These are phyloP conservation scores for Drosophila nannoptera DNA, from an alignment of 1,140 invertebrate genomes.

Conservation along the genomic window DNA sequence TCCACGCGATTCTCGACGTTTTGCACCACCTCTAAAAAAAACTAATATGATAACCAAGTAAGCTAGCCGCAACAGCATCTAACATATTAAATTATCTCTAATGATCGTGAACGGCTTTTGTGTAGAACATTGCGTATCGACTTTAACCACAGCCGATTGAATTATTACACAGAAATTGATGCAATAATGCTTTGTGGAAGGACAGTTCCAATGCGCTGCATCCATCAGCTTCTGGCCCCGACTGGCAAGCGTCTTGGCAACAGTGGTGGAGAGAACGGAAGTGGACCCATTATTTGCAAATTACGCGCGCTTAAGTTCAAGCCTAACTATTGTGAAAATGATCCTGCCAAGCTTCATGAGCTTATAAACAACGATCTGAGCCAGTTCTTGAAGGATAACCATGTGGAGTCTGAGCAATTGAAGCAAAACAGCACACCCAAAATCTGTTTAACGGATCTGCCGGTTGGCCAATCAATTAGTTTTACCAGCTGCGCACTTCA, in stretches of 20 bases:
- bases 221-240: conserved; percentile 37
- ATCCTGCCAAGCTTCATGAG: conserved; percentile 56
- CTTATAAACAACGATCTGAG: conserved; percentile 78
- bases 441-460: conserved; percentile 58
- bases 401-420: conserved; percentile 15
- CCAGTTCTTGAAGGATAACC: conserved; percentile 64
- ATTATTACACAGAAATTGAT: conserved; percentile 94
- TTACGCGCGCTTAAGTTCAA: conserved; percentile 71
- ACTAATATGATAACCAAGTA: conserved; percentile 77
- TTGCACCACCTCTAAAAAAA: conserved; percentile 85
- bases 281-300: conserved; percentile 69
- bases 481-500: conserved; percentile 13
- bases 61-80: background rate
- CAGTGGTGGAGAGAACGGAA: conserved; percentile 2
- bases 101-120: background rate
- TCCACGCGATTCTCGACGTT: conserved; percentile 85
- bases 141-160: conserved; percentile 88
- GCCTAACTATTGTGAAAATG: conserved; percentile 53
- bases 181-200: conserved; percentile 87
- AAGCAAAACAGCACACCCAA: conserved; percentile 5
- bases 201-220: conserved; percentile 45
- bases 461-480: conserved; percentile 34
- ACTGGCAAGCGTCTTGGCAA: background rate
- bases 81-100: background rate
- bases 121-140: conserved; percentile 87